Evolutionary conservation across 1,140 invertebrate species (phyloP).

Genomic region (Planococcus citri): DNA sequence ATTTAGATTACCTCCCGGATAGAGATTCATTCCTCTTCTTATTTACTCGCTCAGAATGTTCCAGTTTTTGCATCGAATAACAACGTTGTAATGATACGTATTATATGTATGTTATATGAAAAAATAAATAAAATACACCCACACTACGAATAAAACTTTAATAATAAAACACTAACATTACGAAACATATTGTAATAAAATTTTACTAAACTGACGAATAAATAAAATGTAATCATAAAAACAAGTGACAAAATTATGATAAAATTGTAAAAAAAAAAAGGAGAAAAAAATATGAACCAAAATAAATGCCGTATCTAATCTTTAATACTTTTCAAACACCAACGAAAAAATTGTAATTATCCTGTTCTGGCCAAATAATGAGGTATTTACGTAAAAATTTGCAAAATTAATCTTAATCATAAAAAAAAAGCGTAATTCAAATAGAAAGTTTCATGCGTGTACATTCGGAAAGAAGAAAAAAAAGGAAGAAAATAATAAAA

Average conservation of each 20-base stretch:
- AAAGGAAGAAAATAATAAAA: not conserved
- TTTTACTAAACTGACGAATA: not conserved
- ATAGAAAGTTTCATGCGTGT: not conserved
- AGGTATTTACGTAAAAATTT: not conserved
- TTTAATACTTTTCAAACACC: not conserved
- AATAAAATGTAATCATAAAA: constrained; percentile 18
- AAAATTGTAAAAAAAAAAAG: constrained; percentile 14
- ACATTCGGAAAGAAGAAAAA: not conserved
- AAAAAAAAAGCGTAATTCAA: constrained; percentile 10
- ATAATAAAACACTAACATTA: constrained; percentile 14
- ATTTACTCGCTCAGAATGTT: too few relatives aligned
- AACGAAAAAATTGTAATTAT: not conserved
- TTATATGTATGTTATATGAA: too few relatives aligned
- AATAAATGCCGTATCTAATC: constrained; percentile 13
- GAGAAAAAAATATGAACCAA: not conserved
- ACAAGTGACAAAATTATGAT: constrained; percentile 1
- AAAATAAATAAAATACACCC: too few relatives aligned
- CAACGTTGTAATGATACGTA: too few relatives aligned
- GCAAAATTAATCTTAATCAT: not conserved
- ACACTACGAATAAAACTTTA: constrained; percentile 2
- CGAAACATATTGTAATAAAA: constrained; percentile 12
- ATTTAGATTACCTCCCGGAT: too few relatives aligned
- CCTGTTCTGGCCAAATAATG: not conserved
- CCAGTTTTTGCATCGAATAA: too few relatives aligned
- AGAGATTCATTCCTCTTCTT: too few relatives aligned